Conservation (phyloP, 2,797 vertebrate species). For the Eospalax fontanierii region DNA sequence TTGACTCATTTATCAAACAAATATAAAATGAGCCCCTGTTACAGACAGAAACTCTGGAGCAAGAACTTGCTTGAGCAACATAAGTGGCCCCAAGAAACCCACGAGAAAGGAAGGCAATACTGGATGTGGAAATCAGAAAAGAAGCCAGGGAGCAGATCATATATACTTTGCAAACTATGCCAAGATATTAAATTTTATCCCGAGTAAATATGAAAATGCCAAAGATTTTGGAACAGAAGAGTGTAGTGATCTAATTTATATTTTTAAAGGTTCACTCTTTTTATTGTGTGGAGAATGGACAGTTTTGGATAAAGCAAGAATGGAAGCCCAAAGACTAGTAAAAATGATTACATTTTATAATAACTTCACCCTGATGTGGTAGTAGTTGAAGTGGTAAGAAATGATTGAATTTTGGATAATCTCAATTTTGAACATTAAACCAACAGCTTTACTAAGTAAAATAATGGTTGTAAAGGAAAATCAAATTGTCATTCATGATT, state of each 20-base stretch:
- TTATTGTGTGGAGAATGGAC: neutral
- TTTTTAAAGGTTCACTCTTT: neutral
- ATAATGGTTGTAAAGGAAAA: neutral
- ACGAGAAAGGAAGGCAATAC: neutral
- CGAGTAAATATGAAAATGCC: slow-evolving; percentile 10
- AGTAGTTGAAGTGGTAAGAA: neutral
- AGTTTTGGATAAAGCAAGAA: neutral
- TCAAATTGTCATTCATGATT: neutral
- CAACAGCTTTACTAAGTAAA: neutral
- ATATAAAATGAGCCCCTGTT: slow-evolving; percentile 19
- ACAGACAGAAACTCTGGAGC: neutral
- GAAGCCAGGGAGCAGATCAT: neutral
- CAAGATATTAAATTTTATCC: slow-evolving; percentile 52
- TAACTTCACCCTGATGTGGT: neutral
- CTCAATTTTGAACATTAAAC: slow-evolving; percentile 5
- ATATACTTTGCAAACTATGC: neutral
- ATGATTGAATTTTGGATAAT: neutral
- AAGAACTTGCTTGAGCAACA: neutral
- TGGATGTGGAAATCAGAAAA: neutral
- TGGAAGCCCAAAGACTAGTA: neutral
- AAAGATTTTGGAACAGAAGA: slow-evolving; percentile 16
- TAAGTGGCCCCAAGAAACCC: neutral
- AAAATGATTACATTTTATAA: neutral
- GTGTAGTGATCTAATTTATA: slow-evolving; percentile 10
- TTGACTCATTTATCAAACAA: slow-evolving; percentile 28